Evolutionary conservation across 1,140 invertebrate species (phyloP).

Genomic region (Caenorhabditis brenneri): DNA sequence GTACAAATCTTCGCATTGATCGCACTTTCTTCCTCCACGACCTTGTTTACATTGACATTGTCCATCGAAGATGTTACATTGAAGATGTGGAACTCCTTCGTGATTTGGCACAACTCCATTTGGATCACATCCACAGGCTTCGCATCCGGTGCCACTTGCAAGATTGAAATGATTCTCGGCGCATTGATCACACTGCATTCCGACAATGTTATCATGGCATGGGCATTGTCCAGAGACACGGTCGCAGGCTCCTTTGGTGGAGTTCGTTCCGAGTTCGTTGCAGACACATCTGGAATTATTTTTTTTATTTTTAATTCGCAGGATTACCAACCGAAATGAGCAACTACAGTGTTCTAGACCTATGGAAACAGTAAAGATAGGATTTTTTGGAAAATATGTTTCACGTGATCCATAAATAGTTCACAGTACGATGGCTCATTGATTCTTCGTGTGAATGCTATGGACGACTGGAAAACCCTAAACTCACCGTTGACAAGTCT

Average conservation of each 20-base stretch:
- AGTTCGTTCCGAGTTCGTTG: constrained; percentile 86
- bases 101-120: constrained; percentile 77
- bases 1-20: constrained; percentile 89
- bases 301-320: no score
- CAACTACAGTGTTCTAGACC: no score
- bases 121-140: constrained; percentile 87
- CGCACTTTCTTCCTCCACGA: constrained; percentile 89
- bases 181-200: constrained; percentile 83
- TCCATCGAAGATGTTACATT: constrained; percentile 76
- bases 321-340: no score
- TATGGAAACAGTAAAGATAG: no score
- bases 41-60: constrained; percentile 89
- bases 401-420: no score
- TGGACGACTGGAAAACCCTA: no score
- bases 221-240: constrained; percentile 84
- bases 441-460: no score
- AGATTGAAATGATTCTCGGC: constrained; percentile 89
- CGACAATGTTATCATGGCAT: constrained; percentile 86
- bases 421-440: no score
- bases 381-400: no score
- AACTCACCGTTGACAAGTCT: constrained; percentile 76
- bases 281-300: constrained; percentile 88
- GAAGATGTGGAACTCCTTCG: constrained; percentile 76
- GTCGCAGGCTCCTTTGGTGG: constrained; percentile 79
- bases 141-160: constrained; percentile 83